phyloP scores from a whole-genome alignment of 2,797 vertebrate genomes.

The Sciurus carolinensis region DNA sequence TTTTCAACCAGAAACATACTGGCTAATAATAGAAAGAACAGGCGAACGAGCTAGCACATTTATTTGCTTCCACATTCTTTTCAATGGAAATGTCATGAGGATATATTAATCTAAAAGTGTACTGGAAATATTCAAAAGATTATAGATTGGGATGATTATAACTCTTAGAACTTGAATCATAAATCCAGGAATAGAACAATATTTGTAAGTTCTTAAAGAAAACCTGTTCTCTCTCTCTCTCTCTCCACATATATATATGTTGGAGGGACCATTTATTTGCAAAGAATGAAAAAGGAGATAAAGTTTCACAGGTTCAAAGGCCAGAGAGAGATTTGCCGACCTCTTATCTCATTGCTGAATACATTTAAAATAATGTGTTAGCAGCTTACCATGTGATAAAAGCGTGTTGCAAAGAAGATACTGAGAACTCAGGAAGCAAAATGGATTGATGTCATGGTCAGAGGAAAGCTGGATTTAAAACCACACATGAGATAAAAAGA shows the following conservation, averaged over 20 bases:
- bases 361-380: constrained; percentile 55
- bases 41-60: background rate
- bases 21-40: background rate
- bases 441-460: background rate
- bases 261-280: constrained; percentile 35
- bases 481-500: background rate
- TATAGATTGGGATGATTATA: background rate
- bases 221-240: background rate
- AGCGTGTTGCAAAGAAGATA: background rate
- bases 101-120: background rate
- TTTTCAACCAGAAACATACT: background rate
- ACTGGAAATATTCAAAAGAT: background rate
- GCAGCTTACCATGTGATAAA: background rate
- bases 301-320: background rate
- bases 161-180: background rate
- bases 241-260: background rate
- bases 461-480: background rate
- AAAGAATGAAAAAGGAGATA: background rate
- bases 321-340: background rate
- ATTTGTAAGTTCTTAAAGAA: constrained; percentile 39
- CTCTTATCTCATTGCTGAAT: background rate
- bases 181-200: background rate
- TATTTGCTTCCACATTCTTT: background rate
- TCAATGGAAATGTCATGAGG: background rate
- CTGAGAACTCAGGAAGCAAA: background rate